Evolutionary conservation across 2,113 vertebrate species (phyloP), one percentile per base, ranked within the genome.

Genomic region (Strix uralensis): DNA sequence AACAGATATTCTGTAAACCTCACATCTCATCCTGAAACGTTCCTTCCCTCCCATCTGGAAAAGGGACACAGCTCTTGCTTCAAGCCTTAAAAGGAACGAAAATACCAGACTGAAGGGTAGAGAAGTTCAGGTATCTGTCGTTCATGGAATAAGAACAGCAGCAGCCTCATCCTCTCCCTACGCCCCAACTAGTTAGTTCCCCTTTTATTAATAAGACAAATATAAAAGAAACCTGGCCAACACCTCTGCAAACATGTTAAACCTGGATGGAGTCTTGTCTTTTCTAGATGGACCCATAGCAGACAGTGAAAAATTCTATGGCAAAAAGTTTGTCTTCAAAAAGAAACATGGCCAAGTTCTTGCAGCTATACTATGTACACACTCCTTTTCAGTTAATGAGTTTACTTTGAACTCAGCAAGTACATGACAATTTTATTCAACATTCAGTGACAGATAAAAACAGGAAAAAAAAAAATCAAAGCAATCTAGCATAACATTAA

Each of bases 371-470:
- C 51, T 10, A 27, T 13, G 1, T 3, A 13, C 54, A 10, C 61
- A 2, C 16, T 20, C 22, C 1, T 27, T 11, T 29, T 15, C 36
- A 65, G 51, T 4, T 4, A 20, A 15, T 1, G 2, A 14, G 16
- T 14, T 38, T 7, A 9, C 40, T 30, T 8, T 7, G 42, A 70
- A 20, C 40, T 19, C 32, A 58, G 32, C 18, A 13, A 80, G 66
- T 6, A 27, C 7, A 3, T 10, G 8, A 20, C 7, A 23, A 20
- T 51, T 44, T 65, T 8, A 51, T 46, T 59, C 51, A 79, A 36
- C 52, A 2, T 17, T 36, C 47, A 25, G 61, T 23, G 27, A 82
- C 0, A 18, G 51, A 42, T 3, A 47, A 70, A 80, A 80, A 13
- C 14, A 23, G 27, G 27, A 11, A 3, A 7, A 6, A 16, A 51